Percentiles rank a stretch among this genome's conserved stretches.
Evolutionary conservation across 2,113 vertebrate species (phyloP).

Genomic region (Bombycilla garrulus): DNA sequence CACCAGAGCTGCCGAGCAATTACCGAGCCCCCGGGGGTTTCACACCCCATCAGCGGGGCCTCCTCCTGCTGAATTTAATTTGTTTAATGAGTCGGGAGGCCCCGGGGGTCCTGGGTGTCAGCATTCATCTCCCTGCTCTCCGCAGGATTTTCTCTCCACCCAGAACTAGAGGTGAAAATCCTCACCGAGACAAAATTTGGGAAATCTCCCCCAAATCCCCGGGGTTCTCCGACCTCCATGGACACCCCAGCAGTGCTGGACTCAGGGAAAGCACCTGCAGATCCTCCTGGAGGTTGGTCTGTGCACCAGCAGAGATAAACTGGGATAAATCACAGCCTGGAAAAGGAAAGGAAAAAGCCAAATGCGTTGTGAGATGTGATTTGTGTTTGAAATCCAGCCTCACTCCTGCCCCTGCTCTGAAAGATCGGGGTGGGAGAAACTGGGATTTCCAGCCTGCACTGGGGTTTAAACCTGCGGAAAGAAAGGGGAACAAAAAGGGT

Average conservation of each 20-base stretch:
- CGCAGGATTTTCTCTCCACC: neutral
- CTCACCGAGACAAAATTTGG: neutral
- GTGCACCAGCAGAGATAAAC: neutral
- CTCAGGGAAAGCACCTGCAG: neutral
- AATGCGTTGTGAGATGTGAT: rapidly evolving
- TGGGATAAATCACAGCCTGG: neutral
- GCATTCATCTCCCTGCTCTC: neutral
- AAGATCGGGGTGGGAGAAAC: neutral
- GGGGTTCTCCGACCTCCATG: neutral
- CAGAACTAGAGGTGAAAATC: neutral
- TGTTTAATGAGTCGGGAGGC: slow-evolving; percentile 26
- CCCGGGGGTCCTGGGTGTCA: neutral
- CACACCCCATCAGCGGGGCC: slow-evolving; percentile 21
- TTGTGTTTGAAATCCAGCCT: neutral
- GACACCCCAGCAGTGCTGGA: rapidly evolving
- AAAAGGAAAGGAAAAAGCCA: neutral
- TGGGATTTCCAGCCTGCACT: neutral
- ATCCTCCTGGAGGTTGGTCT: neutral
- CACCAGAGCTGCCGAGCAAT: neutral
- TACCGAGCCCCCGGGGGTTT: neutral
- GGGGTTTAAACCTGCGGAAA: neutral
- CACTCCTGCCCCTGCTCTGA: neutral
- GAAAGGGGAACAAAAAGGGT: neutral
- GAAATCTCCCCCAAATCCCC: neutral
- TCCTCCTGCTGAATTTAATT: slow-evolving; percentile 22